These are phyloP conservation scores for Polylopha cassiicola DNA, from an alignment of 2,888 invertebrate species.

Conservation along the genomic window DNA sequence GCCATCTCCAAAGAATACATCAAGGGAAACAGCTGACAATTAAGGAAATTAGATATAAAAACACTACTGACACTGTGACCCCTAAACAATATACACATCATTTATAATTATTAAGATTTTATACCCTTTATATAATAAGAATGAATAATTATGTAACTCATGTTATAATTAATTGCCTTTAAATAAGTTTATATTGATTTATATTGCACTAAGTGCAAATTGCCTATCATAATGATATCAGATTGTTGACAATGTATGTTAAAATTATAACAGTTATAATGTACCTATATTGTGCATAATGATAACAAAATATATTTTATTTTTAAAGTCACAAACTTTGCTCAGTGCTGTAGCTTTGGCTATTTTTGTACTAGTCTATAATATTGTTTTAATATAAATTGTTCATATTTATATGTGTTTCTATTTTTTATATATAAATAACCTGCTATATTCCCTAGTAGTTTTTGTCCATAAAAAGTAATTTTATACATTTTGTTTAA, in stretches of 20 bases:
- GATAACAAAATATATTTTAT: constrained; percentile 30
- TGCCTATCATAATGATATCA: constrained; percentile 27
- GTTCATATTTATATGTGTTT: constrained; percentile 65
- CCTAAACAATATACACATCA: constrained; percentile 65
- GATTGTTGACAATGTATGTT: constrained; percentile 23
- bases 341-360: constrained; percentile 70
- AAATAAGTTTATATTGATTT: constrained; percentile 11
- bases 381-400: no score
- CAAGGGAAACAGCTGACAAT: constrained; percentile 74
- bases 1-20: constrained; percentile 78
- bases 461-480: no score
- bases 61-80: constrained; percentile 53
- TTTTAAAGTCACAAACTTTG: constrained; percentile 64
- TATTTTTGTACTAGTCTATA: constrained; percentile 75
- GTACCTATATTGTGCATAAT: constrained; percentile 21
- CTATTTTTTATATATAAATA: constrained; percentile 39
- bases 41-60: constrained; percentile 70
- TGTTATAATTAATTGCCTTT: constrained; percentile 22
- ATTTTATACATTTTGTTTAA: constrained; percentile 18
- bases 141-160: no score
- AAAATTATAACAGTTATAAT: constrained; percentile 24
- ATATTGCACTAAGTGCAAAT: constrained; percentile 45
- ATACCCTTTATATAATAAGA: no score
- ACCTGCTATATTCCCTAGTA: no score
- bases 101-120: constrained; percentile 43